phyloP scores from a whole-genome alignment of 1,140 invertebrate species.

The Pogonomyrmex californicus region DNA sequence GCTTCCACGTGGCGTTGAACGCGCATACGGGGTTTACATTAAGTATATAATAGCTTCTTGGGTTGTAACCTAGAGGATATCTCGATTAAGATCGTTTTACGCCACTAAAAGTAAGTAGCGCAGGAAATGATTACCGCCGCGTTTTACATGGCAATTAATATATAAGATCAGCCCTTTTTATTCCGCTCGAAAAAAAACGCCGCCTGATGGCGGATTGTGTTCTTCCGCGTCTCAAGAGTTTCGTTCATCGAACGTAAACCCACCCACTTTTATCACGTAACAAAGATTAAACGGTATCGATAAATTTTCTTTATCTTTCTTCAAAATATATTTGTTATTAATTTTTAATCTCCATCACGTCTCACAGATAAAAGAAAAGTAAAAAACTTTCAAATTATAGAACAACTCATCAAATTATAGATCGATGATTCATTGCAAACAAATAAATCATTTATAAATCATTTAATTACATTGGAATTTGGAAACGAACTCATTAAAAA shows the following conservation, averaged over 20 bases:
- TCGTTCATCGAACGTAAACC: neutral
- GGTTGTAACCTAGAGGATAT: slow-evolving; percentile 12
- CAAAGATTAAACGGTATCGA: neutral
- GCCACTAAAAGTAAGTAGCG: slow-evolving; percentile 33
- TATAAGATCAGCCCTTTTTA: slow-evolving; percentile 42
- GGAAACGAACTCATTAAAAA: neutral
- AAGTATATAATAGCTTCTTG: slow-evolving; percentile 35
- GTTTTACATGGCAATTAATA: slow-evolving; percentile 47
- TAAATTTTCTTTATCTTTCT: neutral
- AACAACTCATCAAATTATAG: neutral
- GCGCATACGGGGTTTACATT: neutral
- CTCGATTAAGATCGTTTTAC: slow-evolving; percentile 54
- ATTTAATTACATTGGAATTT: neutral
- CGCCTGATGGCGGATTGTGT: slow-evolving; percentile 24
- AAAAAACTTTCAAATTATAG: neutral
- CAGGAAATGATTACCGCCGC: slow-evolving; percentile 46
- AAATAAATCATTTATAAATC: neutral
- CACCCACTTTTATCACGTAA: neutral
- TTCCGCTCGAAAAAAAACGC: neutral
- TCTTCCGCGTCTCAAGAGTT: slow-evolving; percentile 42
- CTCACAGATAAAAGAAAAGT: neutral
- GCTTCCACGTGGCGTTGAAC: neutral
- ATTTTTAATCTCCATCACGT: neutral
- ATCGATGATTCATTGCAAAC: neutral
- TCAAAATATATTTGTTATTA: neutral